Evolutionary conservation across 37 sponge, comb jelly and placozoan genomes (phyloP).

Genomic region (Agelas oroides): DNA sequence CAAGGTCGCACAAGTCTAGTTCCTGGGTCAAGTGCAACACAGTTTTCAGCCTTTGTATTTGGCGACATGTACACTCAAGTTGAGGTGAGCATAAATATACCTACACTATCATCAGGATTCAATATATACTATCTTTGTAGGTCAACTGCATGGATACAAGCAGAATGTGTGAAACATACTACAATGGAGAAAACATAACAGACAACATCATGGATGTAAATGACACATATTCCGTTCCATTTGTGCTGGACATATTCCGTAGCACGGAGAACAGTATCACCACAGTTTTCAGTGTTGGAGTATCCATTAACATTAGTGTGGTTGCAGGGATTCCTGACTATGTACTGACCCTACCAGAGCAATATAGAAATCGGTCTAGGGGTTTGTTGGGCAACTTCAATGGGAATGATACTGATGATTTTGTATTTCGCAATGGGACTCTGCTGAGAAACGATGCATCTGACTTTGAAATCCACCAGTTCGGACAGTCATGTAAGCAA

Average conservation of each 20-base stretch:
- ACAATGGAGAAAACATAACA: background rate
- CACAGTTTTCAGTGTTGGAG: background rate
- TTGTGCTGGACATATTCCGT: too few relatives aligned
- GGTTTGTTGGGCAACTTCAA: slow-evolving; percentile 80
- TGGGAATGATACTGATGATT: slow-evolving; percentile 64
- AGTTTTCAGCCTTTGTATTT: slow-evolving; percentile 55
- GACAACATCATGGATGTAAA: background rate
- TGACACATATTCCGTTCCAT: background rate
- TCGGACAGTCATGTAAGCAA: slow-evolving; percentile 69
- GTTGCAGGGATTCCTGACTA: background rate
- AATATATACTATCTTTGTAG: background rate
- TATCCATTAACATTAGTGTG: background rate
- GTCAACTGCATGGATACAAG: background rate
- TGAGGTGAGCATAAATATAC: background rate
- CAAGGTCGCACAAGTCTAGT: slow-evolving; percentile 48
- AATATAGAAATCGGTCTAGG: slow-evolving; percentile 25
- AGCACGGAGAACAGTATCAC: background rate
- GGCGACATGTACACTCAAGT: background rate
- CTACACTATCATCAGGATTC: too few relatives aligned
- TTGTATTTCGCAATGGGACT: slow-evolving; percentile 63
- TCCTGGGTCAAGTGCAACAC: slow-evolving; percentile 19
- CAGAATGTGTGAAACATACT: background rate
- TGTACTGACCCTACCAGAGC: slow-evolving; percentile 23
- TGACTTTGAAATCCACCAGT: slow-evolving; percentile 60
- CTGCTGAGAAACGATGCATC: slow-evolving; percentile 30